Evolutionary conservation across 2,888 invertebrate species (phyloP).

Genomic region (Agrochola circellaris): DNA sequence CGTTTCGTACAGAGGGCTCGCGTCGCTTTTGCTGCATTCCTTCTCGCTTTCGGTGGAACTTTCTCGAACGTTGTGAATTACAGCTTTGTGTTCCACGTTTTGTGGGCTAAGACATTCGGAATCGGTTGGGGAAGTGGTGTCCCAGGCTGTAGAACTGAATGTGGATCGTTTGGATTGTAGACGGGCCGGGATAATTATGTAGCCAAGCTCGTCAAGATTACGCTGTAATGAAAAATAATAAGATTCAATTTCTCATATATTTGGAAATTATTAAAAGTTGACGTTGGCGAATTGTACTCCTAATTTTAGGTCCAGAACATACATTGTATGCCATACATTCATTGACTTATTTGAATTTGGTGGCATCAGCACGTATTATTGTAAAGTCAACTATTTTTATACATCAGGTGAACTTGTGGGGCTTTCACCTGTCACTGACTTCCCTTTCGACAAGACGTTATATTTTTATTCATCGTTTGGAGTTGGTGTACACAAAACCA

Average conservation of each 20-base stretch:
- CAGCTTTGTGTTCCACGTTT: constrained; percentile 77
- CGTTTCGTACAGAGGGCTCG: constrained; percentile 81
- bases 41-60: constrained; percentile 81
- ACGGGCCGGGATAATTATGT: constrained; percentile 84
- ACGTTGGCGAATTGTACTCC: too few relatives aligned
- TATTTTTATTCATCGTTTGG: background rate
- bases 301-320: background rate
- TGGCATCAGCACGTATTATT: too few relatives aligned
- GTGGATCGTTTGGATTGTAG: constrained; percentile 76
- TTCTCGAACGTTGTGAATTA: constrained; percentile 74
- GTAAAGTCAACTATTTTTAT: background rate
- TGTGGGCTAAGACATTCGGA: constrained; percentile 81
- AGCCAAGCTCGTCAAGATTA: constrained; percentile 82
- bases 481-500: background rate
- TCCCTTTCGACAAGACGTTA: background rate
- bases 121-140: constrained; percentile 81
- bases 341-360: too few relatives aligned
- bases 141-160: constrained; percentile 81
- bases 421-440: background rate
- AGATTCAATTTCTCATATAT: background rate
- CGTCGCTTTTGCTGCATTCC: constrained; percentile 76
- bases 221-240: constrained; percentile 72
- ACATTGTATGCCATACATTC: too few relatives aligned
- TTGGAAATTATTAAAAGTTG: background rate
- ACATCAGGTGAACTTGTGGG: background rate